Evolutionary conservation across 1,140 invertebrate genomes (phyloP), one percentile per base, ranked within the genome.

Genomic region (Spodoptera litura): DNA sequence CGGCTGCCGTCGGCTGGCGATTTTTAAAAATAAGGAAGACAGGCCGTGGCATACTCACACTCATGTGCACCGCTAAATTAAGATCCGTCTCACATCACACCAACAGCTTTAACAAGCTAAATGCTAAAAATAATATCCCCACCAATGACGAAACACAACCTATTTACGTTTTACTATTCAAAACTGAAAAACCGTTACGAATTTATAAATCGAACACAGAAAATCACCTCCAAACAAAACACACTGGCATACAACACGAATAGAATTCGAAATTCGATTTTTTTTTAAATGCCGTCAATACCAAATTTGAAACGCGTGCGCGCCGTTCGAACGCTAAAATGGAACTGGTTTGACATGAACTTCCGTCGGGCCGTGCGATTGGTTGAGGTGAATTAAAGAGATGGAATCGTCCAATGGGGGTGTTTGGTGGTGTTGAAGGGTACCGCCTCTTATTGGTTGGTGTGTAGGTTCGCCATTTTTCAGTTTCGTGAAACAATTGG

Each of bases 341-440:
- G 89, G 89, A 90, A 94, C 92, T 94, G 87, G 91, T 93, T 94
- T 92, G 86, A 89, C 85, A 82, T 81, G 80, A 88, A 90, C 88
- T 88, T 88, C 88, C 87, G 83, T 87, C 87, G 83, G 85, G 61
- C 56, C 51, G 78, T 83, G 75, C 86, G 84, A 93, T 94, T 94
- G 92, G 92, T 85, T 73, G 84, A 71, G 55, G 11, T 44, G 27
- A 77, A 81, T 78, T 81, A 79, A 82, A 85, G 82, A 81, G 80
- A 56, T 80, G 27, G 25, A 81, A 87, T 74, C 78, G 56, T 74
- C 92, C 92, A 93, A 93, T 92, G 10, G 76, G 15, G 64, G 75
- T 8, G 51, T 15, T 70, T 77, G 64, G 52, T 58, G 38, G n/a
- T 44, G 77, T 85, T 72, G 53, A 78, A 78, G 79, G 88, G 90